Evolutionary conservation across 2,113 vertebrate species (phyloP).

Genomic region (Amia ocellicauda): DNA sequence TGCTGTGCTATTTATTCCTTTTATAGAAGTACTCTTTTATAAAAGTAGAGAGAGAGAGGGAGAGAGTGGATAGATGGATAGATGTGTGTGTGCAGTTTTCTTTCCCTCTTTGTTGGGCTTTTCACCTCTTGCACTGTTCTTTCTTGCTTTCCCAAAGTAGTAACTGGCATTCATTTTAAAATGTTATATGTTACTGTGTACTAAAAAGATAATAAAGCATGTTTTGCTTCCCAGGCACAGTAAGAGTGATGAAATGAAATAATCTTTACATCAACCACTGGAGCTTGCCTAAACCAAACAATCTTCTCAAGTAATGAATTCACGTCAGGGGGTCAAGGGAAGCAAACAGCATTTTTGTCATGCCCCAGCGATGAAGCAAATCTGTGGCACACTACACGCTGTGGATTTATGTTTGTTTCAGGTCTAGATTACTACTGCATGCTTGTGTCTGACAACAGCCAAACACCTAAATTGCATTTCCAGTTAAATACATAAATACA

Average conservation of each 20-base stretch:
- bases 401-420: conserved; percentile 46
- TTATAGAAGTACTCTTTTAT: no score
- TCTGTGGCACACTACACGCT: conserved; percentile 38
- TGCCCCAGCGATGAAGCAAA: conserved; percentile 36
- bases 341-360: conserved; percentile 33
- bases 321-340: conserved; percentile 36
- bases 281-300: conserved; percentile 39
- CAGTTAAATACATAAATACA: not conserved
- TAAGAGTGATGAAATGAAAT: conserved; percentile 4
- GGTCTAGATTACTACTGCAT: not conserved
- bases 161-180: conserved; percentile 2
- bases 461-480: not conserved
- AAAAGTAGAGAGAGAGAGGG: no score
- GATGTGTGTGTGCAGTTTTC: no score
- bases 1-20: no score
- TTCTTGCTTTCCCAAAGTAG: not conserved
- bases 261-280: not conserved
- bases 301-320: conserved; percentile 45
- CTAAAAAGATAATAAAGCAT: conserved; percentile 6
- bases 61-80: no score
- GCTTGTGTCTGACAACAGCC: not conserved
- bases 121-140: not conserved
- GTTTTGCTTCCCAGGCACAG: not conserved
- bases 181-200: not conserved
- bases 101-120: no score